Base-by-base conservation (phyloP, 1,140 invertebrate species). In the Eurosta solidaginis region DNA sequence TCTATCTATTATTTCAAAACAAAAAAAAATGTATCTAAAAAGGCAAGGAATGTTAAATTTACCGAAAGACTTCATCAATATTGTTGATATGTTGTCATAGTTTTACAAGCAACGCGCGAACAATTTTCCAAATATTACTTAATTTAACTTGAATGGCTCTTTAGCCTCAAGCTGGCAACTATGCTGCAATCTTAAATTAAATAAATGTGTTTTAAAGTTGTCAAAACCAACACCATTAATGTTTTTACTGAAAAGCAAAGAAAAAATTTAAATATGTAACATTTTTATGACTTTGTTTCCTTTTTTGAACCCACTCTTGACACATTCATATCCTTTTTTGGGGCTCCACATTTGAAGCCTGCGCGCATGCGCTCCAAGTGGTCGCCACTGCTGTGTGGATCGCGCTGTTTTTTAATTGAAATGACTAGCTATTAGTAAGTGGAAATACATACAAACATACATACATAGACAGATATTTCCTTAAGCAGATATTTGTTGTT, bases 131-230 rank as follows among this genome's bases (percentile, higher is more conserved):
- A n/a, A n/a, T n/a, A n/a, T n/a, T n/a, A n/a, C n/a, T n/a, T n/a
- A n/a, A n/a, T n/a, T n/a, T n/a, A n/a, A n/a, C n/a, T n/a, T n/a
- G n/a, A n/a, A n/a, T n/a, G n/a, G n/a, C n/a, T n/a, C n/a, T n/a
- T n/a, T n/a, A n/a, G n/a, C n/a, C n/a, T n/a, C n/a, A n/a, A n/a
- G n/a, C n/a, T n/a, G n/a, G n/a, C n/a, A n/a, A n/a, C n/a, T n/a
- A n/a, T n/a, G n/a, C n/a, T n/a, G n/a, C n/a, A n/a, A n/a, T n/a
- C n/a, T n/a, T n/a, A 40, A 40, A 52, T 54, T 44, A 78, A 52
- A 27, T 22, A 40, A 78, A 74, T 54, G 49, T 78, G 45, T 78
- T 74, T 74, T 78, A 78, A 78, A 78, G 74, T 73, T 78, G 77
- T 78, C 74, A 78, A 78, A 52, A 74, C 33, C 42, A 74, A 74